A percentile compares a stretch with the other conserved stretches of the same genome.
Conservation (phyloP, 2,113 vertebrate genomes). For the Pterophyllum scalare region DNA sequence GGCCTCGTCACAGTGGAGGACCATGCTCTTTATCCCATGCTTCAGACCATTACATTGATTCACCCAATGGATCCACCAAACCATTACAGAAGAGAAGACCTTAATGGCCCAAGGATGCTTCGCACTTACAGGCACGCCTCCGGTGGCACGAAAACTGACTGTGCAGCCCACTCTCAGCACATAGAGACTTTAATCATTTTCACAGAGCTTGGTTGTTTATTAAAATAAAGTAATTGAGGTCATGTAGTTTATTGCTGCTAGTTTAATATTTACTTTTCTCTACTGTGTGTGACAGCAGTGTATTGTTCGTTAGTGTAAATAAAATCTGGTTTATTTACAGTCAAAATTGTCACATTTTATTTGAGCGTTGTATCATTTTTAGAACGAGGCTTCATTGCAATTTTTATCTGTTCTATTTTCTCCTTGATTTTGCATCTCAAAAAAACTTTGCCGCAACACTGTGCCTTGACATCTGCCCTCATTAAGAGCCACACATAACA, state of each 20-base stretch:
- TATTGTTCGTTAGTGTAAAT: conserved; percentile 50
- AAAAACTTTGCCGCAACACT: conserved; percentile 28
- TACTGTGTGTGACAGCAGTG: conserved; percentile 9
- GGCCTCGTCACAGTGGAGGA: conserved; percentile 73
- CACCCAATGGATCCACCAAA: conserved; percentile 64
- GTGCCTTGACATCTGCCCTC: conserved; percentile 76
- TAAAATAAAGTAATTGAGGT: conserved; percentile 20
- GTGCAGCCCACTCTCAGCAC: conserved; percentile 26
- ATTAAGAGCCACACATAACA: conserved; percentile 66
- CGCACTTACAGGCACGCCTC: conserved; percentile 50
- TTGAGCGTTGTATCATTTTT: conserved; percentile 46
- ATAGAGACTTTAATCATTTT: conserved; percentile 16
- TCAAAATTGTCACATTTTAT: conserved; percentile 43
- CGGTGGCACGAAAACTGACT: conserved; percentile 12
- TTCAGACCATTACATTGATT: conserved; percentile 71
- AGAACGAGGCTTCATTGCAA: conserved; percentile 41
- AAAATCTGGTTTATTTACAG: conserved; percentile 37
- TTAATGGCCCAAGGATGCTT: conserved; percentile 69
- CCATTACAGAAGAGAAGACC: conserved; percentile 65
- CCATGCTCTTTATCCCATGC: conserved; percentile 72
- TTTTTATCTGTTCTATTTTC: conserved; percentile 64
- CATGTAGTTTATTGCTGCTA: background rate
- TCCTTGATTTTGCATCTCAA: conserved; percentile 54
- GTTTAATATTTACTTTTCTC: conserved; percentile 15
- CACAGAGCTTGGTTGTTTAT: background rate